Evolutionary conservation across 2,113 vertebrate species (phyloP).

Genomic region (Petromus typicus): DNA sequence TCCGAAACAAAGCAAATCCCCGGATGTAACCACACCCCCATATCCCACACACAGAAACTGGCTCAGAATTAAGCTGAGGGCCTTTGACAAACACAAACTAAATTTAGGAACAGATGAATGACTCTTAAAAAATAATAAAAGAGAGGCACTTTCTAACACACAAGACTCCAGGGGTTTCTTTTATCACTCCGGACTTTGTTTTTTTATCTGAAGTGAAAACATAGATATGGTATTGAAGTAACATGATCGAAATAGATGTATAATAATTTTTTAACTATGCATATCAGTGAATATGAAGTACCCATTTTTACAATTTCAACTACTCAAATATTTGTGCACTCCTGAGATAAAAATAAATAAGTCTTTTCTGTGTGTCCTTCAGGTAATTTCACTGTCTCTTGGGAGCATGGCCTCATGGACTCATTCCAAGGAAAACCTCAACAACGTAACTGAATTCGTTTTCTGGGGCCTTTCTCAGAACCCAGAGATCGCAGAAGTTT

Average conservation of each 20-base stretch:
- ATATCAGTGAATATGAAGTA: not conserved
- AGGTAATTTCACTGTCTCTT: not conserved
- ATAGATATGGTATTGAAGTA: not conserved
- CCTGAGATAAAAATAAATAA: not conserved
- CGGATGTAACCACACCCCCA: not conserved
- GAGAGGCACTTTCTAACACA: not conserved
- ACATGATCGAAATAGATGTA: not conserved
- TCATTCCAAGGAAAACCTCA: conserved; percentile 33
- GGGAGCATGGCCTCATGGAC: not conserved
- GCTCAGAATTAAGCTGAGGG: not conserved
- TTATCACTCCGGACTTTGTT: not conserved
- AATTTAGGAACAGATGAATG: not conserved
- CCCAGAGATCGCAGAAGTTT: conserved; percentile 37
- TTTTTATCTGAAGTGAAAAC: not conserved
- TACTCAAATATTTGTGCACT: not conserved
- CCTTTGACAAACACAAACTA: not conserved
- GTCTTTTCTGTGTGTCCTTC: not conserved
- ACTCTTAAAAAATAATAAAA: not conserved
- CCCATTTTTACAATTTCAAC: not conserved
- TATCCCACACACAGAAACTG: not conserved
- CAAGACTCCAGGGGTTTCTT: not conserved
- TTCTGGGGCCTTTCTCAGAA: conserved; percentile 70
- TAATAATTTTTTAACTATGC: not conserved
- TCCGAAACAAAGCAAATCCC: not conserved
- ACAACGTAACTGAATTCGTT: conserved; percentile 65